Percentiles rank a stretch among this genome's conserved stretches.
Conservation (phyloP, 2,797 vertebrate genomes). For the Eremophila alpestris region DNA sequence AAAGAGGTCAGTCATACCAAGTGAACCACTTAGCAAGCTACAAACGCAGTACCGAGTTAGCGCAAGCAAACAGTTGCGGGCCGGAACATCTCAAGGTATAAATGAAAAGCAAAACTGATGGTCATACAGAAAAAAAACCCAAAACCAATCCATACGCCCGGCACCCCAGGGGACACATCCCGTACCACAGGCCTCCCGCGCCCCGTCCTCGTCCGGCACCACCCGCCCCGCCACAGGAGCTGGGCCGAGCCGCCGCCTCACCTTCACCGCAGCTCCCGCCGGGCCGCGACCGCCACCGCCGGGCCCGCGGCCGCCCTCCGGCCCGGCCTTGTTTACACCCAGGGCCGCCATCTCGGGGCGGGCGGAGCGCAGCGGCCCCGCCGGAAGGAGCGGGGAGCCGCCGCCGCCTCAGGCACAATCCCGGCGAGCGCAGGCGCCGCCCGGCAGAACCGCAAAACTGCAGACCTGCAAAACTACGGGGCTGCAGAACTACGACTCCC, state of each 20-base stretch:
- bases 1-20: background rate
- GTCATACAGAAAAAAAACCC: background rate
- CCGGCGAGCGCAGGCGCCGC: background rate
- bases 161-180: too few species aligned
- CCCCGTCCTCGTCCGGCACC: background rate
- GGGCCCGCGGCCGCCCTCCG: slow-evolving; percentile 78
- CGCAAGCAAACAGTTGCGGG: background rate
- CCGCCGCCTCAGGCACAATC: rapidly evolving
- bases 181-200: rapidly evolving
- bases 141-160: background rate
- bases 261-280: slow-evolving; percentile 85
- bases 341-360: slow-evolving; percentile 64
- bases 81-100: background rate
- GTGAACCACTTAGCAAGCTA: background rate
- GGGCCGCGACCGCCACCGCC: slow-evolving; percentile 73
- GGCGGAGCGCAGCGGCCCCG: background rate
- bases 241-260: slow-evolving; percentile 13
- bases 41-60: background rate
- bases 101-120: background rate
- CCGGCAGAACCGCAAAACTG: background rate
- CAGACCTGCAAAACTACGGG: background rate
- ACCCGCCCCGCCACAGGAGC: background rate
- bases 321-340: slow-evolving; percentile 83
- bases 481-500: background rate
- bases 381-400: background rate